Percentiles rank a stretch among this genome's conserved stretches.
phyloP scores from a whole-genome alignment of 2,113 vertebrate genomes.

The Gallinago jamesoni region DNA sequence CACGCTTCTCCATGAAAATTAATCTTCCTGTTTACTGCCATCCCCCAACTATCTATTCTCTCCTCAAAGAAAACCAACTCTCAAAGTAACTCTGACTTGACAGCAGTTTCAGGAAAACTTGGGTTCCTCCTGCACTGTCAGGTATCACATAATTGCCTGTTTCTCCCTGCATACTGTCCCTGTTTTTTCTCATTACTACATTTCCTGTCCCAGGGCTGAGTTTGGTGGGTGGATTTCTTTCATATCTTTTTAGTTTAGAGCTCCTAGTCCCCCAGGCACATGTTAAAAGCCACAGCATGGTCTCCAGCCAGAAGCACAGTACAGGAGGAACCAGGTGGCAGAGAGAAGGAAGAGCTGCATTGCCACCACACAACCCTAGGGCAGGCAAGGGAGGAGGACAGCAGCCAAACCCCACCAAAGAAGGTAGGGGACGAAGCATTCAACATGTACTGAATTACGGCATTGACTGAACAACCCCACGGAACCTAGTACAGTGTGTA shows the following conservation, averaged over 20 bases:
- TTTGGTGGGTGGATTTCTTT: fast-evolving
- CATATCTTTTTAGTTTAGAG: background rate
- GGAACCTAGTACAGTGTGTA: background rate
- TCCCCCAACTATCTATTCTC: background rate
- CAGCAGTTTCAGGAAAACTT: background rate
- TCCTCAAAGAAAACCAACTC: background rate
- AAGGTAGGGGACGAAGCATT: background rate
- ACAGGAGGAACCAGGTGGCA: background rate
- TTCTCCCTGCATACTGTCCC: background rate
- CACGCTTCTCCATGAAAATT: background rate
- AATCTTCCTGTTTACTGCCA: background rate
- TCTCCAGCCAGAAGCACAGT: background rate
- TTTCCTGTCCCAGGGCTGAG: background rate
- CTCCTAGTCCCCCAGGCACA: background rate
- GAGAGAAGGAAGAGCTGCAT: background rate
- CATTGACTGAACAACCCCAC: background rate
- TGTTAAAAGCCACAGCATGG: background rate
- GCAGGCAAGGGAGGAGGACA: background rate
- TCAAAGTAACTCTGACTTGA: background rate
- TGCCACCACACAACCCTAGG: background rate
- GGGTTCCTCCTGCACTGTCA: background rate
- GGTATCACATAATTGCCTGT: background rate
- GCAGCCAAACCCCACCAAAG: background rate
- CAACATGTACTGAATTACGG: background rate
- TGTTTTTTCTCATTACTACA: background rate